Base-by-base conservation (phyloP, 2,888 invertebrate genomes). In the Cephus runcator region DNA sequence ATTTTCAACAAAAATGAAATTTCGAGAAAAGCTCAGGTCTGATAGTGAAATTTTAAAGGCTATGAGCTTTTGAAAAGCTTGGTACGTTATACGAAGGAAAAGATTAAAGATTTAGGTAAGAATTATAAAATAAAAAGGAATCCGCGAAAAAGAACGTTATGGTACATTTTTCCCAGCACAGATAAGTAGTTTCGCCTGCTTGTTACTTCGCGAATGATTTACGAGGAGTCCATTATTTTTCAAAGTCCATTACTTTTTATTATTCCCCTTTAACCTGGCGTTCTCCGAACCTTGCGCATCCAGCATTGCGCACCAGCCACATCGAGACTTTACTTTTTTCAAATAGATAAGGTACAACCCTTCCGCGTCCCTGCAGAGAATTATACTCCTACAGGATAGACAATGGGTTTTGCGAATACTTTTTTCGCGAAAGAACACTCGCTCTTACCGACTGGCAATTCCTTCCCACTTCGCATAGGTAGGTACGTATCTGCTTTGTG, bases 231-330 rank as follows among this genome's bases (percentile, higher is more conserved):
- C 81, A 80, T 82, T 81, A 81, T 81, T 82, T 81, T 77, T 77
- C 77, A 34, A 71, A 79, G 73, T 78, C 80, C 80, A 79, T 80
- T 80, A 82, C 81, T 80, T 81, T 82, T 82, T 82, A 82, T 82
- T 80, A 81, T 75, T 79, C 75, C 73, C 78, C 71, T 71, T 71
- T 71, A 71, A 71, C 23, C 56, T 56, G 2, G 56, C 23, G 9
- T 56, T 56, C 23, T 56, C 23, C 23, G 56, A 23, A 56, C 23
- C 9, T 56, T 56, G 56, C 56, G 56, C 56, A 23, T 23, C 56
- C 56, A 9, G 56, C 56, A 56, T 56, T 56, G 23, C 71, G 71
- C 71, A 23, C 6, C 31, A 31, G 71, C 30, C 33, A 23, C 31
- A 34, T 30, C 31, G 31, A 71, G 56, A 71, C 33, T 71, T 33